phyloP scores from a whole-genome alignment of 2,797 vertebrate species.

The Scolopax rusticola region DNA sequence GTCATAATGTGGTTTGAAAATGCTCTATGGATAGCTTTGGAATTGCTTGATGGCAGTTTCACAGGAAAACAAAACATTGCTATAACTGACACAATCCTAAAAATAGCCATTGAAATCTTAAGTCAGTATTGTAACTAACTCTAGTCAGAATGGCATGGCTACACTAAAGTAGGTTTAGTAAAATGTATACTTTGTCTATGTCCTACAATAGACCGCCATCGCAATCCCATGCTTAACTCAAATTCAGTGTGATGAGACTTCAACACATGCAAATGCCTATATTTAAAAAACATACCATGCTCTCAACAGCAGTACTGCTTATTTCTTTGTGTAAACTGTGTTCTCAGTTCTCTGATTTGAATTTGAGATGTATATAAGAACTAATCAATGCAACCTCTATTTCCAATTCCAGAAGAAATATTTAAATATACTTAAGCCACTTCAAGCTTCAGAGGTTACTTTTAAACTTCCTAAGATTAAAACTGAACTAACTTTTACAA shows the following conservation, averaged over 20 bases:
- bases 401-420: not conserved
- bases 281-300: not conserved
- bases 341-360: not conserved
- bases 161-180: not conserved
- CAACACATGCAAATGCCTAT: fast-evolving
- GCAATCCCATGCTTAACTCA: not conserved
- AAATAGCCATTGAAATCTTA: not conserved
- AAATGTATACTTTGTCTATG: not conserved
- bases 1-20: not conserved
- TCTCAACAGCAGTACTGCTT: not conserved
- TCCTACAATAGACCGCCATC: not conserved
- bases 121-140: not conserved
- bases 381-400: not conserved
- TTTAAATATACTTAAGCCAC: not conserved
- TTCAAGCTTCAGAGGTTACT: not conserved
- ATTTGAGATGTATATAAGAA: not conserved
- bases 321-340: not conserved
- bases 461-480: not conserved
- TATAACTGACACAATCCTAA: not conserved
- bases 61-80: not conserved
- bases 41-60: not conserved
- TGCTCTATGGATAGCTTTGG: not conserved
- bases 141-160: not conserved
- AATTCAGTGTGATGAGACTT: not conserved
- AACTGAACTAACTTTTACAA: not conserved